Percentiles rank a stretch among this genome's conserved stretches.
These are phyloP conservation scores for Marisa cornuarietis DNA, from an alignment of 1,140 invertebrate species.

Conservation along the genomic window DNA sequence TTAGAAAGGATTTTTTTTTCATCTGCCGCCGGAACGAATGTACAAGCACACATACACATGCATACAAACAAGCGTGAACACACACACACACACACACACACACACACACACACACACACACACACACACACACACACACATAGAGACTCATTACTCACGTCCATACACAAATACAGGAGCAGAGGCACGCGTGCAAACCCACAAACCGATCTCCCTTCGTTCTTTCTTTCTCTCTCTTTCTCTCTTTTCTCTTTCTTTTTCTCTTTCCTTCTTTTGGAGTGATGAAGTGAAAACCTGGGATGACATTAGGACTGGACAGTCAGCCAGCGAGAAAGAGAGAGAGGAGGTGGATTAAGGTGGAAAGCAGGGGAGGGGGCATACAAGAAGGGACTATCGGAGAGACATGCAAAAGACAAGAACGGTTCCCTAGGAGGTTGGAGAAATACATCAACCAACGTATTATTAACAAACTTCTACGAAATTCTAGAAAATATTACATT, in stretches of 20 bases:
- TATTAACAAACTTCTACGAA: no score
- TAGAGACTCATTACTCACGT: neutral
- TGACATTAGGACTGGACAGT: no score
- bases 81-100: neutral
- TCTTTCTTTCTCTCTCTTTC: neutral
- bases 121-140: neutral
- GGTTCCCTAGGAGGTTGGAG: no score
- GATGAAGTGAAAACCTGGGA: no score
- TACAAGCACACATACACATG: neutral
- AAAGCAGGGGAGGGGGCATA: neutral
- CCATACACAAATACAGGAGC: neutral
- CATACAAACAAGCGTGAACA: neutral
- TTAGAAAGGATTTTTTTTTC: no score
- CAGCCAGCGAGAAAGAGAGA: neutral
- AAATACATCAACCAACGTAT: no score
- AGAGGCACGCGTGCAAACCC: neutral
- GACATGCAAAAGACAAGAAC: neutral
- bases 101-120: neutral
- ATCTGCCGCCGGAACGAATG: no score
- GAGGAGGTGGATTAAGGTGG: neutral
- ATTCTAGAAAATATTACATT: no score
- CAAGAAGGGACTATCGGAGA: neutral
- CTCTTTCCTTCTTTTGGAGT: no score
- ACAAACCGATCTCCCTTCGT: neutral
- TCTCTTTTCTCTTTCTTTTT: no score